Base-by-base conservation (phyloP, 2,888 invertebrate species). In the Protonemura montana region DNA sequence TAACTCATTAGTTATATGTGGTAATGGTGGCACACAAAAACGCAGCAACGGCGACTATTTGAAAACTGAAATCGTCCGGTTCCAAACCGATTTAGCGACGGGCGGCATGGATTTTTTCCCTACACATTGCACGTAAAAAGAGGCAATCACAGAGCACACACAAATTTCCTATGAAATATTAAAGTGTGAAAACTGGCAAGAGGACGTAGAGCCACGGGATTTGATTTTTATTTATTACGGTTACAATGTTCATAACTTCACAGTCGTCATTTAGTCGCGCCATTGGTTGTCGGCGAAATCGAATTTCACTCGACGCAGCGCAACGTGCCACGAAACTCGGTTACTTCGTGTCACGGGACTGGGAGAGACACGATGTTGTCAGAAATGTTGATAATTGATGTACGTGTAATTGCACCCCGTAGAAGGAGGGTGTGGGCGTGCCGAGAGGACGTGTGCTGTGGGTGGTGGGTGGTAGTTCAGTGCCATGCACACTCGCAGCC, bases 271-370 rank as follows among this genome's bases (percentile, higher is more conserved):
- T 59, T 59, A 59, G 59, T 59, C 21, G 16, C 13, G 59, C 59
- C 35, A 35, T 35, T 35, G 35, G 35, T 13, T 59, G 59, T 59
- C 21, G 59, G 59, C 21, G 3, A 59, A 59, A 59, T 59, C 13
- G 59, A 59, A 13, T 59, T 59, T 59, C 7, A 13, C 21, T 59
- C 59, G 16, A 10, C 59, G 59, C 21, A 59, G 21, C 21, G 59
- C 35, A 35, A 35, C 35, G 35, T 21, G 59, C 59, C 2, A 59
- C 59, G 59, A 59, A 59, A 59, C 21, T 59, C 59, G 59, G 59
- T 59, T 59, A 59, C 59, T 59, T 59, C 59, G 59, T 16, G 59
- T 59, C 59, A 59, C n/a, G n/a, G n/a, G n/a, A n/a, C n/a, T n/a
- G n/a, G 59, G 59, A 10, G 59, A 59, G 59, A 21, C 59, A 13